Conservation (phyloP, 2,113 vertebrate species). For the Morone saxatilis region DNA sequence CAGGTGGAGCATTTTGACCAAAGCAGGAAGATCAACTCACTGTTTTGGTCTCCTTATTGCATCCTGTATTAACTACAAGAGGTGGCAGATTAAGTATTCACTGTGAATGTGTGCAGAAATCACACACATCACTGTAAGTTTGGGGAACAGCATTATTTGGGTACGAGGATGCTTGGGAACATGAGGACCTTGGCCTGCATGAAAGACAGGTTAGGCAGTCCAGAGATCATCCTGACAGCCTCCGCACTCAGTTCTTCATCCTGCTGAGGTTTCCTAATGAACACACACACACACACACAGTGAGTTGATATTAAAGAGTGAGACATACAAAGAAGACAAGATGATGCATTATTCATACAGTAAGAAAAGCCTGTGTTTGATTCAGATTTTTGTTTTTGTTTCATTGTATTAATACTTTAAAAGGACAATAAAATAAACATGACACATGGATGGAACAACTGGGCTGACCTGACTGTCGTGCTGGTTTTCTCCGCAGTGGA, state of each 20-base stretch:
- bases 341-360: not conserved
- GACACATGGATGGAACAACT: not conserved
- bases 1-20: conserved; percentile 42
- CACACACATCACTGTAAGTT: conserved; percentile 1
- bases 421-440: not conserved
- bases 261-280: conserved; percentile 86
- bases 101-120: not conserved
- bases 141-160: conserved; percentile 2
- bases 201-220: conserved; percentile 92
- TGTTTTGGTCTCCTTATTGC: not conserved
- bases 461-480: conserved; percentile 88
- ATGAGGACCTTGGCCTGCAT: conserved; percentile 94
- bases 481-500: conserved; percentile 90
- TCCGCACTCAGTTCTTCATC: conserved; percentile 90
- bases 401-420: not conserved
- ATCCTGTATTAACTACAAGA: not conserved
- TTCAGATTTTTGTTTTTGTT: no score
- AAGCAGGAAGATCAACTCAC: not conserved
- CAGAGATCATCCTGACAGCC: conserved; percentile 86
- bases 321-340: not conserved
- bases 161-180: conserved; percentile 90
- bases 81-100: no score
- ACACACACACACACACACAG: not conserved
- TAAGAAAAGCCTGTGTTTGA: not conserved
- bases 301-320: not conserved